Percentiles rank a stretch among this genome's conserved stretches.
Evolutionary conservation across 2,888 invertebrate species (phyloP).

Genomic region (Myopa tessellatipennis): DNA sequence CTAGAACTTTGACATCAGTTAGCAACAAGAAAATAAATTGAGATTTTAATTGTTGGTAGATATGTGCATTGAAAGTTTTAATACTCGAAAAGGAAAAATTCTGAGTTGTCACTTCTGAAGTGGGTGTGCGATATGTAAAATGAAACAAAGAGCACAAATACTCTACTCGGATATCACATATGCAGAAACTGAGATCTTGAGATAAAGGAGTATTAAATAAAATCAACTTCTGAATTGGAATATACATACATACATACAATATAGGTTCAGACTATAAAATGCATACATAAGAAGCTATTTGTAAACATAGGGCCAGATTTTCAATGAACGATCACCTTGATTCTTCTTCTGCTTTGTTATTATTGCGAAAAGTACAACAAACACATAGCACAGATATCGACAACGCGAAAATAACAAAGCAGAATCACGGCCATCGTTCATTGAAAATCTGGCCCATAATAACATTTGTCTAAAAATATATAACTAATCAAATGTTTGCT

Average conservation of each 20-base stretch:
- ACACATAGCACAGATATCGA: not conserved
- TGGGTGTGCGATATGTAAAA: not conserved
- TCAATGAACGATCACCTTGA: too few relatives aligned
- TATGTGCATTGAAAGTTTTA: not conserved
- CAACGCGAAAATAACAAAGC: too few relatives aligned
- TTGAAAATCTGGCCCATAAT: not conserved
- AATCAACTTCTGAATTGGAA: not conserved
- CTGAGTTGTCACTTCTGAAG: too few relatives aligned
- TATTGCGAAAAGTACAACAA: too few relatives aligned
- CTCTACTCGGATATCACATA: slow-evolving; percentile 17
- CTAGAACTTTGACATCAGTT: too few relatives aligned
- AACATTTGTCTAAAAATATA: slow-evolving; percentile 1
- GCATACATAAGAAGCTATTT: not conserved
- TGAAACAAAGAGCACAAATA: slow-evolving; percentile 3
- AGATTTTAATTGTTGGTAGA: too few relatives aligned
- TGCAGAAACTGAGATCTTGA: slow-evolving; percentile 28
- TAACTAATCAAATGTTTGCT: slow-evolving; percentile 14
- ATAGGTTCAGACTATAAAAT: not conserved
- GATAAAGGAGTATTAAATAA: not conserved
- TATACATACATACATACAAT: not conserved
- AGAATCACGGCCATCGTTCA: not conserved
- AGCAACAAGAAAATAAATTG: too few relatives aligned
- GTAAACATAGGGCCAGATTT: too few relatives aligned
- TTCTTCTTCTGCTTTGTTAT: too few relatives aligned
- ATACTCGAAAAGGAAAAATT: not conserved